Percentiles rank a stretch among this genome's conserved stretches.
These are phyloP conservation scores for Mobula birostris DNA, from an alignment of 2,113 vertebrate genomes.

Conservation along the genomic window DNA sequence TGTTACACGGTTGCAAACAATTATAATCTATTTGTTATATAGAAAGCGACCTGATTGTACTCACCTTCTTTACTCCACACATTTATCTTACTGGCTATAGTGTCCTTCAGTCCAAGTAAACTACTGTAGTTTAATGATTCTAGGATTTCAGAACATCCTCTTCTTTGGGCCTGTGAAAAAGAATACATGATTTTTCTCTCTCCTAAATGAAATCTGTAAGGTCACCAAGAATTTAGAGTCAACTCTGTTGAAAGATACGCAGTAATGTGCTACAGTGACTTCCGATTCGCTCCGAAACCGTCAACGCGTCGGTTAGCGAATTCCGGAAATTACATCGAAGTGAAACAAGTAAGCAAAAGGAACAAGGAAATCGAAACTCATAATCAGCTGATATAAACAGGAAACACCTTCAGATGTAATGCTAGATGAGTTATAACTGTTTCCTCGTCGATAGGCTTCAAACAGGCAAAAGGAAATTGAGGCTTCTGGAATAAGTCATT, in stretches of 20 bases:
- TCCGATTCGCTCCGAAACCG: background rate
- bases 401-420: background rate
- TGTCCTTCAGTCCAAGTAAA: background rate
- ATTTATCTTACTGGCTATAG: background rate
- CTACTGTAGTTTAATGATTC: background rate
- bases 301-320: background rate
- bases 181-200: background rate
- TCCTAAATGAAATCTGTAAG: background rate
- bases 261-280: too few species aligned
- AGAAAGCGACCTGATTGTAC: background rate
- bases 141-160: conserved; percentile 10
- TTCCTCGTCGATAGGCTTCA: background rate
- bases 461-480: background rate
- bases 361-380: background rate
- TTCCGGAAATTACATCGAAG: background rate
- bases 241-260: background rate
- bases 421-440: background rate
- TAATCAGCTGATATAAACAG: background rate
- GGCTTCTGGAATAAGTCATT: too few species aligned
- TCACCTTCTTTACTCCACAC: background rate
- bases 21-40: background rate
- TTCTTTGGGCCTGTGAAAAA: background rate
- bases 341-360: too few species aligned
- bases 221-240: background rate
- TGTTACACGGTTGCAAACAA: background rate